Evolutionary conservation across 1,140 invertebrate species (phyloP).

Genomic region (Ceratina australensis): DNA sequence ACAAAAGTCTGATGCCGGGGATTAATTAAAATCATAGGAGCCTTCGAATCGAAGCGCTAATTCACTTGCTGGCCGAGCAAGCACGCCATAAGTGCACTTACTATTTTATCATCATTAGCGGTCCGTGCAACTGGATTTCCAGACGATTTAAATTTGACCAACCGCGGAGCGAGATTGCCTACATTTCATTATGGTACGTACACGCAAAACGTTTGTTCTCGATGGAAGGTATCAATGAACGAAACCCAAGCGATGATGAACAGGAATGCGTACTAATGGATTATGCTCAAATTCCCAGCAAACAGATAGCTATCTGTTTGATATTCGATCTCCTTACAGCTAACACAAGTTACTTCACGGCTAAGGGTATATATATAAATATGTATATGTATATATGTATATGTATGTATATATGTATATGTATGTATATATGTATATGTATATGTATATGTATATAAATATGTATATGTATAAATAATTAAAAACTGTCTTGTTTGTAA

Average conservation of each 20-base stretch:
- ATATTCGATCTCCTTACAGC: too few species aligned
- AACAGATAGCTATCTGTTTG: too few species aligned
- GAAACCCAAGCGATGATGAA: background rate
- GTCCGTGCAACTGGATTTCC: background rate
- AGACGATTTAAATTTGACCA: background rate
- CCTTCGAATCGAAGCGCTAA: background rate
- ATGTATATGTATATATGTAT: too few species aligned
- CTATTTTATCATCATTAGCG: slow-evolving; percentile 3
- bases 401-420: too few species aligned
- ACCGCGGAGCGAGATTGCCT: background rate
- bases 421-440: too few species aligned
- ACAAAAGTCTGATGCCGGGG: background rate
- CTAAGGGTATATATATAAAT: too few species aligned
- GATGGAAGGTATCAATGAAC: slow-evolving; percentile 9
- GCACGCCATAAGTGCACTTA: background rate
- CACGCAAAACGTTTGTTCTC: slow-evolving; percentile 19
- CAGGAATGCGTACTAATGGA: slow-evolving; percentile 9
- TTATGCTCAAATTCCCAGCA: slow-evolving; percentile 11
- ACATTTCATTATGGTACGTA: background rate
- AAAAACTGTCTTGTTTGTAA: too few species aligned
- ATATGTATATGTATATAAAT: too few species aligned
- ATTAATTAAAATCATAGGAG: background rate
- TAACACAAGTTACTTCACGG: too few species aligned
- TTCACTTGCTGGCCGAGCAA: background rate
- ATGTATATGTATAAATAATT: too few species aligned